Conservation (phyloP, 2,888 invertebrate genomes). For the Plagodis dolabraria region DNA sequence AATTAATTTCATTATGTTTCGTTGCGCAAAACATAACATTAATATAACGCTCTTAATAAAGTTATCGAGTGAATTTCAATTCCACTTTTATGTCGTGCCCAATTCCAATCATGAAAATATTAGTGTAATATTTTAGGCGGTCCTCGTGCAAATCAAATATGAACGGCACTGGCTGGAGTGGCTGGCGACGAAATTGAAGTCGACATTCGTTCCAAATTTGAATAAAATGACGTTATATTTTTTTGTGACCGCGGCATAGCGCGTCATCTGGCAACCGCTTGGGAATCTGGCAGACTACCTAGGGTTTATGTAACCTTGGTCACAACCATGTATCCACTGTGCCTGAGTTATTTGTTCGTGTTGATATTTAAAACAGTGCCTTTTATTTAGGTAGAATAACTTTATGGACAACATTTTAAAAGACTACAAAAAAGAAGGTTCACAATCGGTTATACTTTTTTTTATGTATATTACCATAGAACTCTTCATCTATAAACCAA, state of each 20-base stretch:
- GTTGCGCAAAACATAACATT: too few relatives aligned
- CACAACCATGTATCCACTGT: too few relatives aligned
- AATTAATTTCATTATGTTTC: too few relatives aligned
- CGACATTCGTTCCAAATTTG: conserved; percentile 57
- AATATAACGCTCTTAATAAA: conserved; percentile 1
- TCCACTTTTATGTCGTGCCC: conserved; percentile 18
- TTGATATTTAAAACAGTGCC: too few relatives aligned
- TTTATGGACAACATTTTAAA: too few relatives aligned
- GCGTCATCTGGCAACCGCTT: conserved; percentile 38
- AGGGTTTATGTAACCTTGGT: conserved; percentile 31
- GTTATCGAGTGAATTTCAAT: conserved; percentile 21
- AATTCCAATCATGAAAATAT: conserved; percentile 31
- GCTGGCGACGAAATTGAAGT: conserved; percentile 42
- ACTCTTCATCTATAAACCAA: too few relatives aligned
- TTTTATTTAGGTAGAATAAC: too few relatives aligned
- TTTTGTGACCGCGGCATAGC: conserved; percentile 22
- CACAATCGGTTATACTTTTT: too few relatives aligned
- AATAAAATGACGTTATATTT: conserved; percentile 58
- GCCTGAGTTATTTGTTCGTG: too few relatives aligned
- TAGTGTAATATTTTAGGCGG: conserved; percentile 30
- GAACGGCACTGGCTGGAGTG: conserved; percentile 20
- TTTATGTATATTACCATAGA: too few relatives aligned
- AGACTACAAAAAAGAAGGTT: too few relatives aligned
- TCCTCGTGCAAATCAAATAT: conserved; percentile 19
- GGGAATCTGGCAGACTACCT: conserved; percentile 29